Base-by-base conservation (phyloP, 2,888 invertebrate genomes). In the Drosophila tanythrix region DNA sequence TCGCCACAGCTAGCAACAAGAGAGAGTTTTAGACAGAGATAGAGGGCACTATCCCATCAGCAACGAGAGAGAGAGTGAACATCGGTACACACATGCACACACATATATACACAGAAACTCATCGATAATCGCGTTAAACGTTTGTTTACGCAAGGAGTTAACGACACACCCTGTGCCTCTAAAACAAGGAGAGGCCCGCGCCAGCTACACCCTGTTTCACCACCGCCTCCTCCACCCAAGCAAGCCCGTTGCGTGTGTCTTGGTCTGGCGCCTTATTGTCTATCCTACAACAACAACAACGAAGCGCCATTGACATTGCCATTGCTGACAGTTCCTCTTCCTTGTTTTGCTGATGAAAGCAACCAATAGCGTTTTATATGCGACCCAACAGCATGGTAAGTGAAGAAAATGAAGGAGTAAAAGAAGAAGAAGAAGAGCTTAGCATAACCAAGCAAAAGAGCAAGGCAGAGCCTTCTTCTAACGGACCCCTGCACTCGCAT, bases 381-480 rank as follows among this genome's bases (percentile, higher is more conserved):
- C 66, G 80, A 70, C 43, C 66, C 57, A 75, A 76, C 52, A 77
- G 78, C 65, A 81, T 81, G 81, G 78, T 79, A 55, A 81, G 81
- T 76, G 21, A 29, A 46, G 50, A 33, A 35, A n/a, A 53, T 21
- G 8, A 15, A 21, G 50, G 33, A 38, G 27, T n/a, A 52, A 6
- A 25, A 15, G 21, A 25, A 46, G 50, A 33, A 35, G 15, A 51
- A 15, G 11, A 21, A 21, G 53, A 36, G 29, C 13, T 46, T 15
- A 52, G 11, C 18, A n/a, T 31, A 58, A 51, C 25, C n/a, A 31
- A 15, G 35, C 18, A 38, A 67, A 18, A 27, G 35, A 27, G 35
- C 40, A 40, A 38, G 40, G 11, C 52, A 63, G 81, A 59, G 72
- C 62, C 71, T 72, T 71, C 55, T 68, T 76, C 61, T 65, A 76